Evolutionary conservation across 2,888 invertebrate genomes (phyloP), one percentile per base, ranked within the genome.

Genomic region (Rhagophthalmus giganteus): DNA sequence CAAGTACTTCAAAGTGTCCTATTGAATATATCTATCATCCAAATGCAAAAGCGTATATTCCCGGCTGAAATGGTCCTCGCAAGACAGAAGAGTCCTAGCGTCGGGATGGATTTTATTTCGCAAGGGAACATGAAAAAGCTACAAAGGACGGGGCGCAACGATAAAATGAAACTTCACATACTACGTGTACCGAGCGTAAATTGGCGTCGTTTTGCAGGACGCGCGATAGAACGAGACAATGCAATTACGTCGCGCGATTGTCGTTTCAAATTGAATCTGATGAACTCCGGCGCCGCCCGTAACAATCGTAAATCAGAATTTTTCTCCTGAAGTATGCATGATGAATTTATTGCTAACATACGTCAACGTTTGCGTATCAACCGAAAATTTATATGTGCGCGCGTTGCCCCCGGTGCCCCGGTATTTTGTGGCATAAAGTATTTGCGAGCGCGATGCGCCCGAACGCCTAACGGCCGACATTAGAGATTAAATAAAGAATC

Each of bases 271-370:
- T 52, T 52, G 52, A 52, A 46, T 53, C 26, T 20, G 25, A 41
- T 46, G 46, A 46, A 35, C 41, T 27, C 53, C 44, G 53, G 47
- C 53, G 47, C 47, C 47, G 41, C 39, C 50, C 46, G 33, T 32
- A 45, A 41, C 57, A 47, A 44, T 45, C 58, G 55, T 58, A 58
- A 55, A 58, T 58, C 58, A 58, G 50, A 55, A 54, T 58, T 58
- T 53, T 53, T 45, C 53, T 58, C 52, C 55, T 52, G 48, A 53
- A 55, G 53, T 49, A 49, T 45, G 50, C 42, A 45, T 55, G 58
- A 58, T 55, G 55, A 58, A 58, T 58, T 58, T 58, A 58, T 58
- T 50, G 50, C 55, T 26, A 46, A 53, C 58, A 53, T 58, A 58
- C 51, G 58, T 55, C 58, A 55, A 55, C 58, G 50, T 55, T 51